Evolutionary conservation across 2,888 invertebrate genomes (phyloP).

Genomic region (Hanleya hanleyi): DNA sequence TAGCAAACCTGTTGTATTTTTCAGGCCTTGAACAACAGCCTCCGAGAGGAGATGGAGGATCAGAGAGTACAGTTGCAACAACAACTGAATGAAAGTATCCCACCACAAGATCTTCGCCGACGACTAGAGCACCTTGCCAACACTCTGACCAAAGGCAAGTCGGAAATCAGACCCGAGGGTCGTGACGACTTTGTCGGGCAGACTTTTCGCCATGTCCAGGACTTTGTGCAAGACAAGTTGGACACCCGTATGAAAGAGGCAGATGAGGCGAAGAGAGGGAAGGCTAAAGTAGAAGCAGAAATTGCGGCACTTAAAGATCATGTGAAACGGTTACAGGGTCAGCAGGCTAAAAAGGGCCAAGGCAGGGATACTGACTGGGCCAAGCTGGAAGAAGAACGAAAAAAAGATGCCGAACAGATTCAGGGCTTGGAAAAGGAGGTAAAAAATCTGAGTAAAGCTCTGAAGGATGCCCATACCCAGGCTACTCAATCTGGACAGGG

Average conservation of each 20-base stretch:
- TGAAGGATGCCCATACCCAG: slow-evolving; percentile 54
- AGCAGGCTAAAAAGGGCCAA: background rate
- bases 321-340: background rate
- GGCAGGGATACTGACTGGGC: background rate
- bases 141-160: slow-evolving; percentile 50
- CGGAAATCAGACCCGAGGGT: slow-evolving; percentile 50
- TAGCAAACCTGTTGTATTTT: background rate
- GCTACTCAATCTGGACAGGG: slow-evolving; percentile 39
- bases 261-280: slow-evolving; percentile 50
- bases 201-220: slow-evolving; percentile 64
- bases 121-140: slow-evolving; percentile 57
- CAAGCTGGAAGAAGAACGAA: background rate
- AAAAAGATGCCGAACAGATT: slow-evolving; percentile 44
- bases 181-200: slow-evolving; percentile 61
- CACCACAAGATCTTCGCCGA: slow-evolving; percentile 52
- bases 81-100: slow-evolving; percentile 44
- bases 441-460: slow-evolving; percentile 50
- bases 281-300: slow-evolving; percentile 16
- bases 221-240: slow-evolving; percentile 58
- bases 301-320: background rate
- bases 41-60: slow-evolving; percentile 42
- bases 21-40: slow-evolving; percentile 52
- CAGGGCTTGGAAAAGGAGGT: slow-evolving; percentile 56
- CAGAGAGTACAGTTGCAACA: slow-evolving; percentile 42
- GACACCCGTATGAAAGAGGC: slow-evolving; percentile 57